Conservation (phyloP, 2,888 invertebrate genomes). For the Parthenolecanium corni region DNA sequence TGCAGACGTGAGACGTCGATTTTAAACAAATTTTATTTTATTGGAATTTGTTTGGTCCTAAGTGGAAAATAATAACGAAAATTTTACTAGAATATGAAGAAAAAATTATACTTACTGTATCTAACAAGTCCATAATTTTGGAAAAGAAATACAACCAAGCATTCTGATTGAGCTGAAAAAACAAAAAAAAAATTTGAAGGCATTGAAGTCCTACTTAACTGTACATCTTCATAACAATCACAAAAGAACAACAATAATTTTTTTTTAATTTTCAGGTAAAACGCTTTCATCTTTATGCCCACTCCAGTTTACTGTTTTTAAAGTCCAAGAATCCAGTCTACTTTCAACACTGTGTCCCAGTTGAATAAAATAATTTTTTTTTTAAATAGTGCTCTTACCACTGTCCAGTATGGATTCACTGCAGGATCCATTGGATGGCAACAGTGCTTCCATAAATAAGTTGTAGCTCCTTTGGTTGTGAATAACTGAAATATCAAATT, state of each 20-base stretch:
- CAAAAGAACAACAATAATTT: neutral
- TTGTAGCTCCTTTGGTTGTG: slow-evolving; percentile 42
- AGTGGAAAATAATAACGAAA: neutral
- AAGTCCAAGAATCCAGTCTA: too few relatives aligned
- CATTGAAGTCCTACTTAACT: too few relatives aligned
- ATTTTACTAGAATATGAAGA: neutral
- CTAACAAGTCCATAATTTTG: slow-evolving; percentile 62
- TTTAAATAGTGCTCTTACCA: slow-evolving; percentile 46
- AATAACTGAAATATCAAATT: slow-evolving; percentile 40
- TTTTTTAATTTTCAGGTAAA: neutral
- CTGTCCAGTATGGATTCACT: slow-evolving; percentile 40
- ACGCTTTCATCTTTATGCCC: neutral
- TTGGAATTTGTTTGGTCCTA: neutral
- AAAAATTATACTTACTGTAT: slow-evolving; percentile 44
- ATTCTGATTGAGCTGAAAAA: slow-evolving; percentile 40
- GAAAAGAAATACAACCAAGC: slow-evolving; percentile 72
- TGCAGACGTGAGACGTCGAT: too few relatives aligned
- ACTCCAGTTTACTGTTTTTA: too few relatives aligned
- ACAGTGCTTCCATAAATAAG: slow-evolving; percentile 36
- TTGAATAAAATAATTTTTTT: too few relatives aligned
- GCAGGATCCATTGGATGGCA: slow-evolving; percentile 40
- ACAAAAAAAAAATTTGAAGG: neutral
- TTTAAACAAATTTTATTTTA: too few relatives aligned
- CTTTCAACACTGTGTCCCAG: too few relatives aligned
- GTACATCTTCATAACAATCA: neutral